Conservation (phyloP, 2,888 invertebrate genomes). For the Amphiduros pacificus region DNA sequence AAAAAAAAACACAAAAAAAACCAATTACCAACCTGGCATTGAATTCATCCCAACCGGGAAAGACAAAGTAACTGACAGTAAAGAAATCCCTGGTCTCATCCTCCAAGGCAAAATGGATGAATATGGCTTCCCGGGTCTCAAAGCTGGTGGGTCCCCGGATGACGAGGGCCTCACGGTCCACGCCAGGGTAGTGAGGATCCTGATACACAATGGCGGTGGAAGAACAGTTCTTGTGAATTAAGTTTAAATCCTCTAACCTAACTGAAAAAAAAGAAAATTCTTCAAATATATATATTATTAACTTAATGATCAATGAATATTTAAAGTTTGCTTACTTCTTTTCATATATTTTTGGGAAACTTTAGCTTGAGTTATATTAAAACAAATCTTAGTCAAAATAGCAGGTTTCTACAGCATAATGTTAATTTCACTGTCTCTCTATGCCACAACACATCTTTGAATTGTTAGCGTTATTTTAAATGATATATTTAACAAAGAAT, state of each 20-base stretch:
- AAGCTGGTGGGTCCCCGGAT: constrained; percentile 32
- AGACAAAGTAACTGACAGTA: constrained; percentile 34
- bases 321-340: too few species aligned
- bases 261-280: constrained; percentile 21
- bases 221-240: constrained; percentile 27
- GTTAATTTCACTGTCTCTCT: too few species aligned
- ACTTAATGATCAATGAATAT: too few species aligned
- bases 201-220: constrained; percentile 22
- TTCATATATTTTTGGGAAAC: too few species aligned
- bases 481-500: too few species aligned
- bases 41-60: constrained; percentile 28
- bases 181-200: constrained; percentile 29
- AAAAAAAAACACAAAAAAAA: too few species aligned
- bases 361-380: too few species aligned
- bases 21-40: constrained; percentile 24
- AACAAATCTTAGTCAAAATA: too few species aligned
- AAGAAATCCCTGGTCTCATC: constrained; percentile 33
- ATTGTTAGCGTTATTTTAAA: too few species aligned
- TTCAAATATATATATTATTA: too few species aligned
- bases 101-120: constrained; percentile 31
- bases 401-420: too few species aligned
- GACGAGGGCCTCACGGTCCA: constrained; percentile 22
- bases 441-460: too few species aligned
- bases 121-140: constrained; percentile 29
- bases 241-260: constrained; percentile 23